Base-by-base conservation (phyloP, 2,113 vertebrate genomes). In the Corydoras sp. region DNA sequence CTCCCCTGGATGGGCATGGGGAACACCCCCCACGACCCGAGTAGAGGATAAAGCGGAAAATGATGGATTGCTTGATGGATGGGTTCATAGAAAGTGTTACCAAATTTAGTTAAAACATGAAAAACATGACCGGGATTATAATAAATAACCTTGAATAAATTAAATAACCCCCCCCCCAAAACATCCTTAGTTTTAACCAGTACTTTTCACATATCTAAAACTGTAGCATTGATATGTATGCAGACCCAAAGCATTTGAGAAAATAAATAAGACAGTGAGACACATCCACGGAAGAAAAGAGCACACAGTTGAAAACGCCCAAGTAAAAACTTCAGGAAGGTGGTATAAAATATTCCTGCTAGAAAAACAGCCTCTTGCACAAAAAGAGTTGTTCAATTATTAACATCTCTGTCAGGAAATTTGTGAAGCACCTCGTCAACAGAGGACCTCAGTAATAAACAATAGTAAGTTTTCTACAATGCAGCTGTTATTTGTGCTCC, bases 341-440 rank as follows among this genome's bases (percentile, higher is more conserved):
- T 58, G 24, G 62, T 69, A 74, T 76, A 68, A 65, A 70, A 76
- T 43, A 80, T 76, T 76, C 58, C 62, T 64, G 73, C 55, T 61
- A 30, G 66, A 68, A 71, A 71, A 65, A 74, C 64, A 59, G 73
- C 67, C 76, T 71, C 67, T 69, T 35, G 76, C 69, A 35, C 49
- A 68, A 32, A 65, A 35, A 50, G 13, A 69, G 67, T 56, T n/a
- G 49, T 15, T 79, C 50, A 77, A 81, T 79, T 77, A 81, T 81
- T 81, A 79, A 81, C 65, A 67, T 71, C 62, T 72, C 75, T 72
- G 69, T 77, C 75, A 81, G 60, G 63, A 72, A 79, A 59, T 54
- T 18, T 5, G 77, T 69, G 53, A 72, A 72, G 58, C 74, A 71
- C 71, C 70, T 78, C 71, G 61, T 74, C 64, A 76, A 68, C 58